phyloP scores from a whole-genome alignment of 2,888 invertebrate species.

The Molorchus minor region DNA sequence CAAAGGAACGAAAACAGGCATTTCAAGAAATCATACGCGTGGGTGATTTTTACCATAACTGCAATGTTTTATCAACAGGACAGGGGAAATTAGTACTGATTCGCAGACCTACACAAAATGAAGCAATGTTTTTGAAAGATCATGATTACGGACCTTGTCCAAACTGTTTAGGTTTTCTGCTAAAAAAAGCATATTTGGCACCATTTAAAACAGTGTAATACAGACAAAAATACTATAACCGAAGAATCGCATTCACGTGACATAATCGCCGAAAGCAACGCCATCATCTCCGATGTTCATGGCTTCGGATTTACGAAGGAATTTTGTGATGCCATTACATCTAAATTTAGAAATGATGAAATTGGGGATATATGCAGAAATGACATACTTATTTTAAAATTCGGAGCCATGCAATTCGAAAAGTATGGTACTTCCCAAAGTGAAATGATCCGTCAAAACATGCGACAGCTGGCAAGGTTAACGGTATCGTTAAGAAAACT shows the following conservation, averaged over 20 bases:
- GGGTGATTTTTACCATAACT: conserved; percentile 29
- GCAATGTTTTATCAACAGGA: conserved; percentile 17
- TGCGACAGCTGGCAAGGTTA: conserved; percentile 30
- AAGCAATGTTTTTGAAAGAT: conserved; percentile 7
- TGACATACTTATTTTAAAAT: conserved; percentile 26
- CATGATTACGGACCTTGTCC: conserved; percentile 32
- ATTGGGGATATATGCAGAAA: conserved; percentile 6
- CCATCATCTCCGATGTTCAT: conserved; percentile 16
- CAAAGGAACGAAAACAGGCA: conserved; percentile 19
- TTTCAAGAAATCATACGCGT: conserved; percentile 15
- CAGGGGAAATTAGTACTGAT: conserved; percentile 27
- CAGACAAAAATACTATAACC: conserved; percentile 4
- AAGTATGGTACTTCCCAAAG: conserved; percentile 29
- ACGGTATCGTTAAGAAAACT: conserved; percentile 16
- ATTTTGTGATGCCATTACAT: conserved; percentile 4
- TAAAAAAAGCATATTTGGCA: conserved; percentile 29
- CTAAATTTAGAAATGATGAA: not conserved
- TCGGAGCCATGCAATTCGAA: conserved; percentile 29
- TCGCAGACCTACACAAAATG: conserved; percentile 20
- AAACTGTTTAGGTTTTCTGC: conserved; percentile 24
- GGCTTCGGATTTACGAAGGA: conserved; percentile 14
- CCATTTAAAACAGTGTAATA: conserved; percentile 23
- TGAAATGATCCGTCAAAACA: conserved; percentile 30
- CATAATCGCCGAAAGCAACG: conserved; percentile 17
- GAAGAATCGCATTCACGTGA: not conserved